These are phyloP conservation scores for Alexandromys fortis DNA, from an alignment of 2,113 vertebrate genomes.

Conservation along the genomic window DNA sequence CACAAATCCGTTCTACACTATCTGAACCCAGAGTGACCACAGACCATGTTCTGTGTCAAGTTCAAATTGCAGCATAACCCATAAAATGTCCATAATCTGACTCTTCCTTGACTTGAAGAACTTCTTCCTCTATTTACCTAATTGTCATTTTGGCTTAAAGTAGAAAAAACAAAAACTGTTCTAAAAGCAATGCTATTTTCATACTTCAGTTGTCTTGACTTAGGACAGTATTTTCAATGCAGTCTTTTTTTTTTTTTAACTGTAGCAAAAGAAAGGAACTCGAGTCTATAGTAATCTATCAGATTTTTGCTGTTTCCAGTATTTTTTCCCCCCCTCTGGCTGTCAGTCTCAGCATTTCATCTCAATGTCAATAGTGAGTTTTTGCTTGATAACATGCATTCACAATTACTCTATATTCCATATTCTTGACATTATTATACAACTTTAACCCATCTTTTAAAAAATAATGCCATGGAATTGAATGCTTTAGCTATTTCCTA, in stretches of 20 bases:
- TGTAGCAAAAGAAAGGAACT: background rate
- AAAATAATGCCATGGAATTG: conserved; percentile 40
- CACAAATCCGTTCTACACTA: background rate
- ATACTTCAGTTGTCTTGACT: background rate
- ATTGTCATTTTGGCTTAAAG: background rate
- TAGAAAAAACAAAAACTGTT: background rate
- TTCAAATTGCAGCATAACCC: background rate
- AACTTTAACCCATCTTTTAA: conserved; percentile 40
- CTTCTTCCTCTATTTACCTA: background rate
- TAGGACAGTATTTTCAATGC: background rate
- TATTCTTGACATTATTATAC: background rate
- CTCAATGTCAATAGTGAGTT: background rate
- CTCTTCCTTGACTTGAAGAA: background rate
- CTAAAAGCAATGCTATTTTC: background rate
- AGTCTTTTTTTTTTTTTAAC: background rate
- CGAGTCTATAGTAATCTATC: background rate
- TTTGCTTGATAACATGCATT: conserved; percentile 29
- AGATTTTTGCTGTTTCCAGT: background rate
- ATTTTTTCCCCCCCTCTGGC: background rate
- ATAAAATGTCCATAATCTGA: background rate
- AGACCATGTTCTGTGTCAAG: background rate
- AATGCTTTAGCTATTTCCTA: conserved; percentile 57
- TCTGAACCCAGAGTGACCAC: background rate
- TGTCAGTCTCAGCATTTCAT: background rate
- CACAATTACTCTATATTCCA: background rate